Conservation (phyloP, 2,888 invertebrate genomes). For the Nebria salina region DNA sequence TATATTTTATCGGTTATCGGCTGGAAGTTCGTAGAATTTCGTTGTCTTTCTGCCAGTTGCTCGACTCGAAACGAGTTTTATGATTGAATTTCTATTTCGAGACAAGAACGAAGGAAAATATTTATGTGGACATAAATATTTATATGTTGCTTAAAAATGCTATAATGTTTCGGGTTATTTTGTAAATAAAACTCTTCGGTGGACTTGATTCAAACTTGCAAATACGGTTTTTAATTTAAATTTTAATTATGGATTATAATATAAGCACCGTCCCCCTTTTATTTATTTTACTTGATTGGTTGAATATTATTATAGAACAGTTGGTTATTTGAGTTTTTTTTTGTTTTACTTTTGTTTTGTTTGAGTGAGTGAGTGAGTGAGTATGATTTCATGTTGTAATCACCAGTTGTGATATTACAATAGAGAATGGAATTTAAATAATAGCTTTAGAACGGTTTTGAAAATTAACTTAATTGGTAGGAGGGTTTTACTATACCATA, state of each 20-base stretch:
- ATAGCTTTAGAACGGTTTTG: conserved; percentile 58
- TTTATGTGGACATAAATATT: conserved; percentile 35
- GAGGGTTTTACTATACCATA: conserved; percentile 50
- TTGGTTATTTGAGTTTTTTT: background rate
- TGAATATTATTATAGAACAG: background rate
- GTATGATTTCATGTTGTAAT: conserved; percentile 60
- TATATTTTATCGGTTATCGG: background rate
- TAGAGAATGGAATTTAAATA: conserved; percentile 63
- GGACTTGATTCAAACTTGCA: background rate
- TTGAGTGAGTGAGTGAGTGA: conserved; percentile 53
- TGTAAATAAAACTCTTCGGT: background rate
- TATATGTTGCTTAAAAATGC: conserved; percentile 4
- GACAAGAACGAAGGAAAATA: conserved; percentile 32
- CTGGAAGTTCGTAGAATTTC: background rate
- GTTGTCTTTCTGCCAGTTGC: background rate
- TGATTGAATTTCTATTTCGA: conserved; percentile 46
- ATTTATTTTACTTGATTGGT: background rate
- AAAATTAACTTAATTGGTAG: conserved; percentile 61
- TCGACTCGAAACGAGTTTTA: conserved; percentile 38
- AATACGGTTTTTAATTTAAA: background rate
- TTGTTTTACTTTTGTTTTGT: conserved; percentile 50
- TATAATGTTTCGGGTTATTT: background rate
- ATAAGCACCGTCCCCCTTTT: background rate
- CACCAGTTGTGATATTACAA: conserved; percentile 60
- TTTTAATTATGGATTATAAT: background rate